phyloP scores from a whole-genome alignment of 2,888 invertebrate species.

The Pilophorus perplexus region DNA sequence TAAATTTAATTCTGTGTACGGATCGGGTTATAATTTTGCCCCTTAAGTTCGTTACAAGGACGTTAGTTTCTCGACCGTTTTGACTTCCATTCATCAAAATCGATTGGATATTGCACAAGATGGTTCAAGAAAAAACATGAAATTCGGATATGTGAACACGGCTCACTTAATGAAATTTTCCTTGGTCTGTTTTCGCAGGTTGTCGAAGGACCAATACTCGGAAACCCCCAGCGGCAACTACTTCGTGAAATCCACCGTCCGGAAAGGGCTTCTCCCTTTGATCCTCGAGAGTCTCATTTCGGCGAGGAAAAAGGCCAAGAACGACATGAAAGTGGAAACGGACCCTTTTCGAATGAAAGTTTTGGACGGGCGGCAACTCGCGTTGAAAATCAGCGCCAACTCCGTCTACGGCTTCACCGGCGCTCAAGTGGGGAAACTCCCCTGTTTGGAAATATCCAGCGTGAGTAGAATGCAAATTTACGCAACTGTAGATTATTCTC shows the following conservation, averaged over 20 bases:
- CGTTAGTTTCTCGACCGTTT: too few species aligned
- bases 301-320: conserved; percentile 92
- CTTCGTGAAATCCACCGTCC: conserved; percentile 82
- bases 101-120: too few species aligned
- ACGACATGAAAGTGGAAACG: conserved; percentile 89
- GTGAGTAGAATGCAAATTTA: conserved; percentile 57
- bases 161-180: too few species aligned
- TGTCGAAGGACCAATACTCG: conserved; percentile 71
- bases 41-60: too few species aligned
- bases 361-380: conserved; percentile 93
- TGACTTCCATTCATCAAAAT: too few species aligned
- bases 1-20: too few species aligned
- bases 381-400: conserved; percentile 97
- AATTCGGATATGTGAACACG: too few species aligned
- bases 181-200: conserved; percentile 49
- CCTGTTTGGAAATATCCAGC: conserved; percentile 91
- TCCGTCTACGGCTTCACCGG: conserved; percentile 99
- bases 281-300: conserved; percentile 86
- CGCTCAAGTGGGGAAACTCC: conserved; percentile 94
- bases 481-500: too few species aligned
- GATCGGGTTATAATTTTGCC: too few species aligned
- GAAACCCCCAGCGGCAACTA: conserved; percentile 85
- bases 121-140: too few species aligned
- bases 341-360: conserved; percentile 92
- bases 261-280: conserved; percentile 91